Percentiles rank a stretch among this genome's conserved stretches.
Conservation (phyloP, 2,888 invertebrate species). For the Neocrepidodera transversa region DNA sequence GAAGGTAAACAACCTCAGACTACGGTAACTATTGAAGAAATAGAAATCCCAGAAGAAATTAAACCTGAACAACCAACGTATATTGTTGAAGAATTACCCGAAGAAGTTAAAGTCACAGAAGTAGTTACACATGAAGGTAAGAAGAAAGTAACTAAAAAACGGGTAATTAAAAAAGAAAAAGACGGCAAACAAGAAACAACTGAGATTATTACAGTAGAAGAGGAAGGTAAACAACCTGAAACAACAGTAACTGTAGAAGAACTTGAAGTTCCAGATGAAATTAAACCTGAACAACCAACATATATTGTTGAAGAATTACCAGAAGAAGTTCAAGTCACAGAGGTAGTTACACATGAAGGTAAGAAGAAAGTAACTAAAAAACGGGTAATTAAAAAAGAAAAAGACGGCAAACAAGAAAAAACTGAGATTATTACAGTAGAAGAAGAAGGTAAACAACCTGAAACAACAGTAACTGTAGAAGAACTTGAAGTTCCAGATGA, state of each 20-base stretch:
- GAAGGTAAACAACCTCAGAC: conserved; percentile 58
- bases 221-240: conserved; percentile 55
- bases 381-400: conserved; percentile 51
- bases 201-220: conserved; percentile 52
- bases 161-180: conserved; percentile 46
- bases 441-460: conserved; percentile 47
- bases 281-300: conserved; percentile 14
- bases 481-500: conserved; percentile 44
- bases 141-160: conserved; percentile 38
- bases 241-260: conserved; percentile 58
- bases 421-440: conserved; percentile 56
- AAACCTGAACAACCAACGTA: conserved; percentile 38
- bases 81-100: conserved; percentile 54
- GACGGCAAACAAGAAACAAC: conserved; percentile 48
- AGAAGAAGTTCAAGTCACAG: conserved; percentile 49
- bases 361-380: conserved; percentile 48
- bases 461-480: conserved; percentile 49
- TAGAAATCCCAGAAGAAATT: conserved; percentile 33
- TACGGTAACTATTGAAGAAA: conserved; percentile 48
- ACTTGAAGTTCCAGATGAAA: conserved; percentile 46
- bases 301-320: conserved; percentile 39
- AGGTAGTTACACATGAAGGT: conserved; percentile 50
- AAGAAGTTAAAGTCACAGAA: conserved; percentile 53
- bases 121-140: conserved; percentile 40
- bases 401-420: conserved; percentile 52